These are phyloP conservation scores for Orthosia incerta DNA, from an alignment of 2,888 invertebrate species.

Conservation along the genomic window DNA sequence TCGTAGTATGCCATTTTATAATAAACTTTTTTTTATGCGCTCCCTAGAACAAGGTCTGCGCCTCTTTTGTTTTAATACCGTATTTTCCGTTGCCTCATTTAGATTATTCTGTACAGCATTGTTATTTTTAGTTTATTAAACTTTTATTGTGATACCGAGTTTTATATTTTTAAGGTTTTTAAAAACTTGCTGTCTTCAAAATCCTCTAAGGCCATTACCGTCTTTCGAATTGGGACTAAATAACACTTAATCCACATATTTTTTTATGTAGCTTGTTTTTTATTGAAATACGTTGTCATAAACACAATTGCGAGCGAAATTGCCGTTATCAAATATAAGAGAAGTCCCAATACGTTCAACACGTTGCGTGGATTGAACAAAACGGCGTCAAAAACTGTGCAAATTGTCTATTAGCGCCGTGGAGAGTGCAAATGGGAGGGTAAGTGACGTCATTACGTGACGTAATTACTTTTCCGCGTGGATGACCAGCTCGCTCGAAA, in stretches of 20 bases:
- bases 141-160: conserved; percentile 34
- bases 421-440: conserved; percentile 76
- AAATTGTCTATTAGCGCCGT: conserved; percentile 88
- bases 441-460: conserved; percentile 89
- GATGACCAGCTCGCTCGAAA: conserved; percentile 84
- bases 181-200: conserved; percentile 6
- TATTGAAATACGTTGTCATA: conserved; percentile 48
- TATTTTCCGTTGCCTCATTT: conserved; percentile 74
- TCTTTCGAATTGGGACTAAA: conserved; percentile 17
- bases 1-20: conserved; percentile 75
- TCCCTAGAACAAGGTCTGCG: conserved; percentile 69
- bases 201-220: not conserved
- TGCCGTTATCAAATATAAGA: conserved; percentile 54
- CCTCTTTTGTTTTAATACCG: conserved; percentile 76
- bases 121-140: conserved; percentile 58
- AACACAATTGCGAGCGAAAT: conserved; percentile 48
- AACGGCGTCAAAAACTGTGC: conserved; percentile 81
- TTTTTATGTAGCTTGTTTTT: conserved; percentile 5
- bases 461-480: conserved; percentile 90
- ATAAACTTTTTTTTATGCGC: conserved; percentile 74
- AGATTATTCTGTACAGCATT: conserved; percentile 69
- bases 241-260: conserved; percentile 9
- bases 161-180: conserved; percentile 13
- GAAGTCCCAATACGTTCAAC: conserved; percentile 54
- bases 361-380: conserved; percentile 69